Evolutionary conservation across 2,797 vertebrate species (phyloP).

Genomic region (Gambelia wislizenii): DNA sequence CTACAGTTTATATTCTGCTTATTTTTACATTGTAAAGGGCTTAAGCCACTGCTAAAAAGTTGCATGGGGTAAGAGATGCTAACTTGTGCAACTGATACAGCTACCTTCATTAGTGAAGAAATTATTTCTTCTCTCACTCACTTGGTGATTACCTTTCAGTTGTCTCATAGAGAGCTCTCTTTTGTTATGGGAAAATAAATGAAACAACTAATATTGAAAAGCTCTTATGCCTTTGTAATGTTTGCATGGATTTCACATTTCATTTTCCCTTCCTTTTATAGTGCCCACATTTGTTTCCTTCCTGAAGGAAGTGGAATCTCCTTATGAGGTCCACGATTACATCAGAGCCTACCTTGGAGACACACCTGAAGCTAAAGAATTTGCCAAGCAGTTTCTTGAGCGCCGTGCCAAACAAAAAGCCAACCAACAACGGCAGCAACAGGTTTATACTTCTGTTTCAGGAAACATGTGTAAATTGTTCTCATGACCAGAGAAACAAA

Average conservation of each 20-base stretch:
- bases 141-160: not conserved
- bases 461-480: not conserved
- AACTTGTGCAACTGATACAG: not conserved
- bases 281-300: conserved; percentile 99
- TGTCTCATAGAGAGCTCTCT: not conserved
- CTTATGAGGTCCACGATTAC: conserved; percentile 98
- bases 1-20: not conserved
- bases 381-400: conserved; percentile 99
- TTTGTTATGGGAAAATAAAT: not conserved
- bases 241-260: conserved; percentile 10
- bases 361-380: conserved; percentile 97
- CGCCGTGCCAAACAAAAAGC: conserved; percentile 99
- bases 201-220: not conserved
- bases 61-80: not conserved
- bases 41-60: not conserved
- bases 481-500: not conserved
- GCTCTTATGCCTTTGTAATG: rapidly evolving
- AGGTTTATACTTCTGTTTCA: conserved; percentile 64
- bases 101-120: not conserved
- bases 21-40: not conserved
- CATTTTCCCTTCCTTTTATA: conserved; percentile 71
- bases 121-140: not conserved
- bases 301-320: conserved; percentile 98
- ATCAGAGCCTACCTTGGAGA: conserved; percentile 97
- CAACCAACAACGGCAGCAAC: conserved; percentile 89